A percentile compares a stretch with the other conserved stretches of the same genome.
phyloP scores from a whole-genome alignment of 1,140 invertebrate genomes.

The Panagrolaimus sp. region DNA sequence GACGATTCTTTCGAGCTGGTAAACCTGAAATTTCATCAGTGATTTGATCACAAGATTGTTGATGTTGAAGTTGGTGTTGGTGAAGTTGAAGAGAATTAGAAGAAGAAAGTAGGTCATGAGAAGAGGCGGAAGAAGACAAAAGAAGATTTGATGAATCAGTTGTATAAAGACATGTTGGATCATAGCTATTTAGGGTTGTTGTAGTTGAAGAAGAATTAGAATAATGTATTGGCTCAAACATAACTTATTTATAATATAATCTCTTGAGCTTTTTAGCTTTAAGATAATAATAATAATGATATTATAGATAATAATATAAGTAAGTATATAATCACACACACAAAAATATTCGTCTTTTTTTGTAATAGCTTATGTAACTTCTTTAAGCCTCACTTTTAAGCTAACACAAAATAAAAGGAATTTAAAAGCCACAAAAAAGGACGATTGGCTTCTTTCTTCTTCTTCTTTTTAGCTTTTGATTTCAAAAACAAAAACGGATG shows the following conservation, averaged over 20 bases:
- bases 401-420: too few relatives aligned
- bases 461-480: too few relatives aligned
- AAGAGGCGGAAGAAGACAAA: background rate
- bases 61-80: background rate
- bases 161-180: background rate
- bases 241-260: background rate
- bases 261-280: background rate
- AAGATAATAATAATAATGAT: background rate
- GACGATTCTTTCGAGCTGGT: constrained; percentile 78
- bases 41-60: background rate
- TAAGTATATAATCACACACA: too few relatives aligned
- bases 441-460: too few relatives aligned
- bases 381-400: constrained; percentile 1
- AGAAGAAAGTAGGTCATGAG: background rate
- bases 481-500: too few relatives aligned
- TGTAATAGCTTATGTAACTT: background rate
- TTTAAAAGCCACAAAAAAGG: too few relatives aligned
- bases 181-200: too few relatives aligned
- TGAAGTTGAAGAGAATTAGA: background rate
- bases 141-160: background rate
- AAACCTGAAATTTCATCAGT: constrained; percentile 6
- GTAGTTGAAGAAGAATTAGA: background rate
- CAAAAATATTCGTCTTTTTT: background rate
- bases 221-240: constrained; percentile 13
- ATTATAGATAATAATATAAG: too few relatives aligned